phyloP scores from a whole-genome alignment of 2,113 vertebrate species.

The Hoplias malabaricus region DNA sequence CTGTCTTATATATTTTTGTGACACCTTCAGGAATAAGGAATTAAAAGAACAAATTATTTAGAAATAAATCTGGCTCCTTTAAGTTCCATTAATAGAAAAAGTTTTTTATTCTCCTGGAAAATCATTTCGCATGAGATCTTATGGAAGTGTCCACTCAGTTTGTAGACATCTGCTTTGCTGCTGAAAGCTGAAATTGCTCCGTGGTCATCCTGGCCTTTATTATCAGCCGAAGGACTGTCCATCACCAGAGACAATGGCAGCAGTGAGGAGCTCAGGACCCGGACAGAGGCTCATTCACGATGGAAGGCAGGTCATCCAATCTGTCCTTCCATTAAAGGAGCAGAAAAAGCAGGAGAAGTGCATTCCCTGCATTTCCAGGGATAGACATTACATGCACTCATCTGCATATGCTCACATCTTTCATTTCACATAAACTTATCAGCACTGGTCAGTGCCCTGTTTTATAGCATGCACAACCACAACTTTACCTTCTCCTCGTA shows the following conservation, averaged over 20 bases:
- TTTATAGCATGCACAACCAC: no score
- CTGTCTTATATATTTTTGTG: no score
- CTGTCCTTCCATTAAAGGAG: conserved; percentile 47
- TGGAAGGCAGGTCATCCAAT: conserved; percentile 14
- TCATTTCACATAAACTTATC: conserved; percentile 4
- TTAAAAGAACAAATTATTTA: no score
- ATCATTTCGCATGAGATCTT: no score
- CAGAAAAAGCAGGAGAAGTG: conserved; percentile 8
- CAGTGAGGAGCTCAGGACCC: conserved; percentile 59
- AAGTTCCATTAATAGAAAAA: no score
- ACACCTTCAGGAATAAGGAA: no score
- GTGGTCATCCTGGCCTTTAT: conserved; percentile 14
- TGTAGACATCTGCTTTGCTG: background rate
- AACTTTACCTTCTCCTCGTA: no score
- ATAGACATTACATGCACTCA: conserved; percentile 22
- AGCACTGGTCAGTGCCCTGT: no score
- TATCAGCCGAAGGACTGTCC: conserved; percentile 48
- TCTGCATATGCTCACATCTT: background rate
- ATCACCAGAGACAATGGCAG: conserved; percentile 62
- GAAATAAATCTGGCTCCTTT: no score
- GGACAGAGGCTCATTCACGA: conserved; percentile 67
- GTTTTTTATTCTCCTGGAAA: no score
- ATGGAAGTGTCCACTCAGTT: background rate
- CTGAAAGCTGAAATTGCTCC: conserved; percentile 14
- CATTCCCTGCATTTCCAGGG: conserved; percentile 21